These are phyloP conservation scores for Cecropterus lyciades DNA, from an alignment of 1,140 invertebrate genomes.

Conservation along the genomic window DNA sequence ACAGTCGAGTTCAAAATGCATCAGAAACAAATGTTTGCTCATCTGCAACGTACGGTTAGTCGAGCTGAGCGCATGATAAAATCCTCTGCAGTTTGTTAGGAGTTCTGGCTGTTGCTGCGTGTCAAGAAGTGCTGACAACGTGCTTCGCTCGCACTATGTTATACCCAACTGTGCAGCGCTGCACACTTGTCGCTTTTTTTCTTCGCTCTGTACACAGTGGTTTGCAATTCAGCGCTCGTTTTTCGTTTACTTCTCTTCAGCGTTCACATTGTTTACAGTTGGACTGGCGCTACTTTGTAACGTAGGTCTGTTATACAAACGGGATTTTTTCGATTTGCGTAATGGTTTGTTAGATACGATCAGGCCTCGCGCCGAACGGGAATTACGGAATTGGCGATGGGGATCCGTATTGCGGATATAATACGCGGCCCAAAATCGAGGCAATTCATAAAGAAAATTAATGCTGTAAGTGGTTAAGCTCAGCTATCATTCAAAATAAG, in stretches of 20 bases:
- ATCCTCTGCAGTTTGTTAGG: slow-evolving; percentile 48
- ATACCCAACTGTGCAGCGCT: slow-evolving; percentile 35
- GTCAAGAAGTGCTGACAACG: slow-evolving; percentile 61
- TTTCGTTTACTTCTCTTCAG: slow-evolving; percentile 52
- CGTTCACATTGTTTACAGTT: slow-evolving; percentile 54
- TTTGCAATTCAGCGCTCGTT: slow-evolving; percentile 57
- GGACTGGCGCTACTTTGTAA: slow-evolving; percentile 45
- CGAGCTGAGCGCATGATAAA: slow-evolving; percentile 50
- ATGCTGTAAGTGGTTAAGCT: slow-evolving; percentile 74
- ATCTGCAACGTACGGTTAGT: slow-evolving; percentile 41
- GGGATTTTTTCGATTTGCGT: slow-evolving; percentile 47
- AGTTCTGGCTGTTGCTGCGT: slow-evolving; percentile 45
- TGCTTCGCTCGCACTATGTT: slow-evolving; percentile 37
- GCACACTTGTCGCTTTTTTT: slow-evolving; percentile 45
- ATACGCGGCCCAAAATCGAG: slow-evolving; percentile 45
- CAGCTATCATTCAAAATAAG: slow-evolving; percentile 79
- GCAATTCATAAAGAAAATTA: slow-evolving; percentile 72
- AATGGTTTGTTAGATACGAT: slow-evolving; percentile 47
- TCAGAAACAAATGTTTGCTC: slow-evolving; percentile 58
- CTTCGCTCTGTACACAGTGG: slow-evolving; percentile 40
- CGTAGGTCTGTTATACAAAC: slow-evolving; percentile 43
- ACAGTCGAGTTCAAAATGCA: slow-evolving; percentile 55
- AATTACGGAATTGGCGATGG: slow-evolving; percentile 32
- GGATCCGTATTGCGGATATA: slow-evolving; percentile 36
- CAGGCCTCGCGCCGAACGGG: slow-evolving; percentile 17